Percentiles rank a stretch among this genome's conserved stretches.
These are phyloP conservation scores for Motacilla alba DNA, from an alignment of 2,113 vertebrate species.

Conservation along the genomic window DNA sequence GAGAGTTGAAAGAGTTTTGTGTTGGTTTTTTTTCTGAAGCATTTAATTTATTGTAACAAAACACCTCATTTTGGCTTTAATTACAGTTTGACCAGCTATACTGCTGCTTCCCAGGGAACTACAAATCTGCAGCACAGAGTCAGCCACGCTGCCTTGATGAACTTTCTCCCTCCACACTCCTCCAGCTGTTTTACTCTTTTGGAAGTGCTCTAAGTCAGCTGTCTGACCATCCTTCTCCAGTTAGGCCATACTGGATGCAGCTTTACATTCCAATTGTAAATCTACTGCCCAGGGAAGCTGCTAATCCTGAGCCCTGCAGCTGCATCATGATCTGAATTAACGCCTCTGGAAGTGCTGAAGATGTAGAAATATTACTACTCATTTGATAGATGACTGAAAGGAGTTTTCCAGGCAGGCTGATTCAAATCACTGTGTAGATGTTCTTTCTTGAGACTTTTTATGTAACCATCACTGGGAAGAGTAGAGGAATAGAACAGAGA, in stretches of 20 bases:
- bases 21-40: not conserved
- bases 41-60: slow-evolving; percentile 16
- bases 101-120: not conserved
- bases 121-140: not conserved
- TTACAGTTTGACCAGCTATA: not conserved
- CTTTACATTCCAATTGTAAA: slow-evolving; percentile 1
- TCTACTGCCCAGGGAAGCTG: not conserved
- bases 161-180: not conserved
- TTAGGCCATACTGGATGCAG: not conserved
- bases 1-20: not conserved
- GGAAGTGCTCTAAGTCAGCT: not conserved
- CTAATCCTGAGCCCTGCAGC: slow-evolving; percentile 31
- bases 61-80: not conserved
- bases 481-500: not conserved
- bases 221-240: not conserved
- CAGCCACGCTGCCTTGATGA: not conserved
- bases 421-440: not conserved
- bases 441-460: not conserved
- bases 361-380: not conserved
- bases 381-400: not conserved
- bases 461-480: not conserved
- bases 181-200: not conserved
- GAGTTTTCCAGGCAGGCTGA: not conserved
- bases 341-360: slow-evolving; percentile 1
- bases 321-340: slow-evolving; percentile 16